Base-by-base conservation (phyloP, 2,113 vertebrate species). In the Odontesthes bonariensis region DNA sequence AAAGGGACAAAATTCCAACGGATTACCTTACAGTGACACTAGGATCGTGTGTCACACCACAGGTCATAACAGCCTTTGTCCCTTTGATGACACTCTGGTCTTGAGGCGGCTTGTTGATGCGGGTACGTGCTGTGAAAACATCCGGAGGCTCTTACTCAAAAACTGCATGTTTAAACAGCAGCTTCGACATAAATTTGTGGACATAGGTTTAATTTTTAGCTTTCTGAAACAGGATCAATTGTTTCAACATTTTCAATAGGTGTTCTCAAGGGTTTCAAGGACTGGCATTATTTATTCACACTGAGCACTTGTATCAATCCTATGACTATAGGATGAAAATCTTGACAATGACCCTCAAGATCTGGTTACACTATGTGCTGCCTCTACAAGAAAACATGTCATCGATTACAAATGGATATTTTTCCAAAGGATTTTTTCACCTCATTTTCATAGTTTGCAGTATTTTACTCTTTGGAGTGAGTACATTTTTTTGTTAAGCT, bases 21-120 rank as follows among this genome's bases (percentile, higher is more conserved):
- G 10, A 56, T 16, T 93, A 99, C 98, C 96, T 97, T 88, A 97
- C 55, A 0, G 95, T 92, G 81, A 99, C 97, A 0, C 95, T 97
- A 79, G 96, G 95, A 88, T 99, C 98, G 0, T 98, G 96, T 85
- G 96, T 96, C 89, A 97, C 98, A 0, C 97, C 96, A 0, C 98
- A 99, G 84, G 94, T 95, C 97, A 99, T 96, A 55, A 94, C 89
- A 6, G 97, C 98, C 82, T 97, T 98, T 64, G 98, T 99, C 1
- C 97, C 98, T 83, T 99, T 99, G 93, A 99, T 99, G 91, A 99
- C 97, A 0, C 97, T 99, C 92, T 97, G 98, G 89, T 99, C 95
- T 89, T 97, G 95, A 0, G 97, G 98, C 0, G 96, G 96, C 86
- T 91, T 96, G 0, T 93, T 97, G 94, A 99, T 98, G 5, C 96